A percentile compares a stretch with the other conserved stretches of the same genome.
These are phyloP conservation scores for Caradrina clavipalpis DNA, from an alignment of 2,888 invertebrate genomes.

Conservation along the genomic window DNA sequence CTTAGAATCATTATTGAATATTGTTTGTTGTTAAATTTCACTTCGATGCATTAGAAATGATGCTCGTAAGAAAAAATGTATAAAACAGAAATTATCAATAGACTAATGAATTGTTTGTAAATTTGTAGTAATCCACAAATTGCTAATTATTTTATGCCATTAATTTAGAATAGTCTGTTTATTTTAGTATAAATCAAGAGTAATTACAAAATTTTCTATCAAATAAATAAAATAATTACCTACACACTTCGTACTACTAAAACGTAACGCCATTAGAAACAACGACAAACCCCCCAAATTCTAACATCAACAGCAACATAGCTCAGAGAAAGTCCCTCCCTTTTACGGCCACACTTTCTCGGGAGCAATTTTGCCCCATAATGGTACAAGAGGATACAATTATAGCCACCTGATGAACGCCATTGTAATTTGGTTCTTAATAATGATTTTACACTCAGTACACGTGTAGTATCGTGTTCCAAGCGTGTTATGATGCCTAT, in stretches of 20 bases:
- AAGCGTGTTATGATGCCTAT: constrained; percentile 38
- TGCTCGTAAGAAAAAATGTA: too few relatives aligned
- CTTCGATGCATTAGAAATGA: too few relatives aligned
- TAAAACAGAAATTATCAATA: too few relatives aligned
- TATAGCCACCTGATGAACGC: constrained; percentile 58
- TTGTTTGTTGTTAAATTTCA: too few relatives aligned
- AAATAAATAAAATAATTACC: neutral
- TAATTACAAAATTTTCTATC: too few relatives aligned
- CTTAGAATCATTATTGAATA: too few relatives aligned
- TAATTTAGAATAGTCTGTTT: too few relatives aligned
- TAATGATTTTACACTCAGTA: constrained; percentile 51
- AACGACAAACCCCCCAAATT: constrained; percentile 41
- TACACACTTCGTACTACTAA: neutral
- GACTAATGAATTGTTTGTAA: too few relatives aligned
- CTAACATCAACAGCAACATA: constrained; percentile 35
- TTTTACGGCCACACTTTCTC: constrained; percentile 65
- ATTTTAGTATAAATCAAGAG: too few relatives aligned
- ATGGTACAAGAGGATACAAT: constrained; percentile 64
- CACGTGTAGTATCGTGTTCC: constrained; percentile 32
- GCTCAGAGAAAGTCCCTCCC: constrained; percentile 60
- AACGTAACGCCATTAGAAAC: constrained; percentile 34
- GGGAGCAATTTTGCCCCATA: constrained; percentile 65
- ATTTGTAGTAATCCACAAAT: too few relatives aligned
- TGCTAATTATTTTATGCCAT: too few relatives aligned
- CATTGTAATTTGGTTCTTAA: constrained; percentile 61